Evolutionary conservation across 2,797 vertebrate species (phyloP).

Genomic region (Okamejei kenojei): DNA sequence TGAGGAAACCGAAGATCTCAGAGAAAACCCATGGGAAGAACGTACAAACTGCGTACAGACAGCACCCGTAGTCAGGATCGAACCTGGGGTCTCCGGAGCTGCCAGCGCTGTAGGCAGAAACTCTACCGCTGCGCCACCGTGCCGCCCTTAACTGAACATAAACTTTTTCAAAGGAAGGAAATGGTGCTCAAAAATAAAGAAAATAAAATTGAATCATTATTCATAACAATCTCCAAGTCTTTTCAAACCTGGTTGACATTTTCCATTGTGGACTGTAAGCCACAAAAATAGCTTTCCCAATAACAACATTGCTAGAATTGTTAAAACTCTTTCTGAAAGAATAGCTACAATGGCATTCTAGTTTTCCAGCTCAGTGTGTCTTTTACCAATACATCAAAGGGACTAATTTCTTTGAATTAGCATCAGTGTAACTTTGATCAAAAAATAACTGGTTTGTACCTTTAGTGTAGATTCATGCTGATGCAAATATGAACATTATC

Average conservation of each 20-base stretch:
- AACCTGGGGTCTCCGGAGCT: no score
- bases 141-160: no score
- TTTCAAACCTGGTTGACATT: not conserved
- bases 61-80: no score
- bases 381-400: slow-evolving; percentile 7
- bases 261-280: not conserved
- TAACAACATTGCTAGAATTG: not conserved
- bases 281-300: not conserved
- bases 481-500: not conserved
- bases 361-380: not conserved
- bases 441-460: not conserved
- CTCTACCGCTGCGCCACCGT: no score
- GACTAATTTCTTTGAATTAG: not conserved
- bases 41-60: no score
- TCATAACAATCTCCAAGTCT: not conserved
- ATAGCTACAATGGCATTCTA: not conserved
- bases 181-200: no score
- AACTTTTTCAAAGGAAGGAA: no score
- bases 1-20: no score
- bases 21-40: no score
- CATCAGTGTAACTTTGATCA: slow-evolving; percentile 21
- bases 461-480: not conserved
- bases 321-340: not conserved
- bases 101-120: no score
- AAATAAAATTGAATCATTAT: not conserved